Evolutionary conservation across 2,888 invertebrate genomes (phyloP), one percentile per base, ranked within the genome.

Genomic region (Drosophila peninsularis): DNA sequence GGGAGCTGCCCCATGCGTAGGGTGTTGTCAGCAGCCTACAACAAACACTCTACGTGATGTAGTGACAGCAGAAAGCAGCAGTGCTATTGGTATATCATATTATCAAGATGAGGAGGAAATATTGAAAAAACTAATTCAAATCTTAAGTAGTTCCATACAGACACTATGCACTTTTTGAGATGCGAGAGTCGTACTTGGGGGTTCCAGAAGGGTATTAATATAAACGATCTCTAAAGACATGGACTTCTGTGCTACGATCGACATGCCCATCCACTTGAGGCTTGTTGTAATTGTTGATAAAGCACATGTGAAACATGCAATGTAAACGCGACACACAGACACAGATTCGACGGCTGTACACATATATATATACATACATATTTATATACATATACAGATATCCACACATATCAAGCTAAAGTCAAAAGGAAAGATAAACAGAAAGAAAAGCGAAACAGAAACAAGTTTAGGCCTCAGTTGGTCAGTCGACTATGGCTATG

Each of bases 301-400:
- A 39, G 17, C 19, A 9, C 45, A 47, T 53, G 19, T 32, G 54
- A 44, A 61, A 44, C 49, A 57, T 41, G 42, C 53, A 44, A 64
- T 70, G 76, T 70, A 66, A 71, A 62, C 80, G 67, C 71, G 71
- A 71, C 77, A 71, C 75, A 79, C 57, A 58, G 70, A 66, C 70
- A 79, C 79, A 78, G 63, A 45, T 66, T 64, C 42, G 34, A 34
- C 32, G 41, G n/a, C 21, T 45, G n/a, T 14, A 21, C 21, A 58
- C 30, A 44, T 13, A 13, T n/a, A n/a, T 14, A 14, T 1, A 19
- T 10, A 14, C 1, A 30, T 19, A 5, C 1, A 32, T 32, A 36
- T 4, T 45, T 9, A 19, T 39, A 17, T 19, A 5, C n/a, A 42
- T 21, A 32, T 9, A 42, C n/a, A 21, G 19, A 37, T 17, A 47